phyloP scores from a whole-genome alignment of 2,797 vertebrate species.

The Rhinogobio ventralis region DNA sequence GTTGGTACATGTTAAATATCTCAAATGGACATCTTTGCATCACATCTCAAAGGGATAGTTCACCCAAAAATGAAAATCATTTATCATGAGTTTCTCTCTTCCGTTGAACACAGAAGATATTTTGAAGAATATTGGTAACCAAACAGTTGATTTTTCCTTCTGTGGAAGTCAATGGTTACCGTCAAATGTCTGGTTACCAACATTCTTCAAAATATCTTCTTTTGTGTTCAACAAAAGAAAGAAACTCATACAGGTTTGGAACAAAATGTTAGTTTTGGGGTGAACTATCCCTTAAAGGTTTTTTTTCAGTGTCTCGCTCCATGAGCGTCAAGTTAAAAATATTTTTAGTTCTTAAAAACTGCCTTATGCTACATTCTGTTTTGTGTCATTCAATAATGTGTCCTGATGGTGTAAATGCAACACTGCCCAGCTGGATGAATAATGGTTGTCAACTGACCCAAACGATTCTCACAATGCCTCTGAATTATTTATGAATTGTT shows the following conservation, averaged over 20 bases:
- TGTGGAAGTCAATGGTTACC: too few species aligned
- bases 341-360: neutral
- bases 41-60: neutral
- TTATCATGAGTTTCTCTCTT: neutral
- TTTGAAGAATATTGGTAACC: neutral
- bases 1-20: neutral
- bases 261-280: too few species aligned
- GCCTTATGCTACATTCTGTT: neutral
- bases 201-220: neutral
- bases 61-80: accelerated
- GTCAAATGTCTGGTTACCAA: neutral
- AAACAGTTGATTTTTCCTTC: too few species aligned
- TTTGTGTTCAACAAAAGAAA: too few species aligned
- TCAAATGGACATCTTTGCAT: neutral
- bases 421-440: neutral
- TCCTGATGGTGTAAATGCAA: neutral
- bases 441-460: neutral
- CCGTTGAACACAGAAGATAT: neutral
- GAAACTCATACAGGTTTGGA: too few species aligned
- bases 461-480: neutral
- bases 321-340: neutral
- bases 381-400: neutral
- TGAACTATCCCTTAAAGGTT: too few species aligned
- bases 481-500: neutral
- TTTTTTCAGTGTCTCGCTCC: neutral